phyloP scores from a whole-genome alignment of 2,797 vertebrate species.

The Poeciliopsis infans region DNA sequence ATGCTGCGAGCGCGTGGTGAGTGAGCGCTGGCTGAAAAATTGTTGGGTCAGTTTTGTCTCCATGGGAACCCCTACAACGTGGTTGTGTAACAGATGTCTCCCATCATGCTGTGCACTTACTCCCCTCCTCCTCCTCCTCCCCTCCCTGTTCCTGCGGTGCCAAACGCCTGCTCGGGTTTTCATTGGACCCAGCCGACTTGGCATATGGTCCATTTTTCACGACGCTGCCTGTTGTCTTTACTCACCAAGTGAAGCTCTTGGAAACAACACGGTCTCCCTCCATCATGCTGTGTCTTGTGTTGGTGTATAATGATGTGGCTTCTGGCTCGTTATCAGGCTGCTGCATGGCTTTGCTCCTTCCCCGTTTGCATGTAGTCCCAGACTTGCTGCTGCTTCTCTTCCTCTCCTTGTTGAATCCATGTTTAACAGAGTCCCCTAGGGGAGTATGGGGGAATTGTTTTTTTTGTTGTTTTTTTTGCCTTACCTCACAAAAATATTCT shows the following conservation, averaged over 20 bases:
- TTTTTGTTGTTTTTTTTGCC: too few species aligned
- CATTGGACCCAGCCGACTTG: constrained; percentile 58
- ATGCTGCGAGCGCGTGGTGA: constrained; percentile 90
- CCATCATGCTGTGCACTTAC: constrained; percentile 68
- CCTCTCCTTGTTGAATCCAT: constrained; percentile 9
- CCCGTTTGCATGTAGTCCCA: constrained; percentile 59
- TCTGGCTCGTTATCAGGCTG: constrained; percentile 17
- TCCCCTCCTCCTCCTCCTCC: constrained; percentile 41
- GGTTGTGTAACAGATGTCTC: constrained; percentile 73
- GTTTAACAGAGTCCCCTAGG: background rate
- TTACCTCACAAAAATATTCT: too few species aligned
- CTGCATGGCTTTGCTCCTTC: constrained; percentile 73
- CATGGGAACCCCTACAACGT: constrained; percentile 82
- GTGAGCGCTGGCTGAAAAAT: constrained; percentile 80
- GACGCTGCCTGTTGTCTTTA: constrained; percentile 15
- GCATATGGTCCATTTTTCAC: constrained; percentile 53
- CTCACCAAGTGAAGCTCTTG: constrained; percentile 18
- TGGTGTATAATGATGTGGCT: constrained; percentile 17
- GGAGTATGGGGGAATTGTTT: too few species aligned
- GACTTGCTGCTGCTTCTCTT: constrained; percentile 32
- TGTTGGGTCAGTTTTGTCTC: constrained; percentile 72
- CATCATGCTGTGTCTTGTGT: constrained; percentile 18
- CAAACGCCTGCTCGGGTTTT: constrained; percentile 42
- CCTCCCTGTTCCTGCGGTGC: constrained; percentile 47
- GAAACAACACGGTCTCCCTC: constrained; percentile 3